Evolutionary conservation across 1,140 invertebrate genomes (phyloP), one percentile per base, ranked within the genome.

Genomic region (Nixonia krombeini): DNA sequence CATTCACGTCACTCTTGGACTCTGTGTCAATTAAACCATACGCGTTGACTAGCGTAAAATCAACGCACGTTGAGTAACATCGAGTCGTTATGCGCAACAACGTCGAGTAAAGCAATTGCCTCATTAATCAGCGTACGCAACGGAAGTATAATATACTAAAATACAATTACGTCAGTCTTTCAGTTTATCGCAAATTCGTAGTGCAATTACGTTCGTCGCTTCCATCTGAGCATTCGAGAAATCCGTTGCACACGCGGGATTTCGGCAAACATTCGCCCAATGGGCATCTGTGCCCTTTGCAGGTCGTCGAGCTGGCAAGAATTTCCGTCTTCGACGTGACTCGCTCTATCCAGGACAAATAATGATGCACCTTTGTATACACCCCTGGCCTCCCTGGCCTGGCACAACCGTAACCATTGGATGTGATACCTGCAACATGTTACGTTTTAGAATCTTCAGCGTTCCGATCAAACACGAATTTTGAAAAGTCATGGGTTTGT

Each of bases 321-420:
- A 70, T 47, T 10, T 78, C 80, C 47, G 59, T 86, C 56, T 85
- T 79, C 18, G 72, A 78, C 41, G 89, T 88, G 16, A 88, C 85
- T 7, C 86, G 81, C 65, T 92, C 86, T 17, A 95, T 92, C 90
- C 93, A 95, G 25, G 89, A 87, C 10, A 94, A 79, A 79, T 94
- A 94, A 74, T 92, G 88, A 51, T 90, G 85, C 3, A 95, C 93
- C 80, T 94, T 94, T 0, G 94, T 95, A 83, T 96, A 96, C 35
- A 96, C 93, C 1, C 94, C 94, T 1, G 94, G 94, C 18, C 92
- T 85, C 77, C 93, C 92, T 1, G 91, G 90, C 53, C 91, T 87
- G 0, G 93, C 94, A 76, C 94, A 96, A 0, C 93, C 93, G 73
- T 94, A 93, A 0, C 96, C 95, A 85, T 96, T 94, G 10, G 92